phyloP scores from a whole-genome alignment of 2,113 vertebrate genomes.

The Isurus oxyrinchus region DNA sequence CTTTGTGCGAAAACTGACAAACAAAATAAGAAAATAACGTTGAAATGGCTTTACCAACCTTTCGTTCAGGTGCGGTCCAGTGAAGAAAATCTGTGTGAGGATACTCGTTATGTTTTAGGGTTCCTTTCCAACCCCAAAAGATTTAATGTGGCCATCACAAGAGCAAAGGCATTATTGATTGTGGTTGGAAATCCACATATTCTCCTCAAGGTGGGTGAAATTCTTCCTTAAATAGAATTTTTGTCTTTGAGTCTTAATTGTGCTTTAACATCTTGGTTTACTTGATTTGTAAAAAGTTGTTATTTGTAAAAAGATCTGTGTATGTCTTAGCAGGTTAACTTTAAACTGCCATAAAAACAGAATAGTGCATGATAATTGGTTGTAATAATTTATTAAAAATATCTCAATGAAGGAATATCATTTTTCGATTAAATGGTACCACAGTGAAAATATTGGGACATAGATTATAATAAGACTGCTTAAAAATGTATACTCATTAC shows the following conservation, averaged over 20 bases:
- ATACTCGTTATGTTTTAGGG: constrained; percentile 62
- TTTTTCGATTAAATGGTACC: not conserved
- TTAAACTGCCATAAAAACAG: not conserved
- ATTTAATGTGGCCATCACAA: constrained; percentile 88
- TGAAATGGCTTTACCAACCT: not conserved
- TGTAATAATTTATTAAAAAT: not conserved
- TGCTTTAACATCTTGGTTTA: not conserved
- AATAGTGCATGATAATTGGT: not conserved
- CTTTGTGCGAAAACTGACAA: not conserved
- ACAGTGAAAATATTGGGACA: not conserved
- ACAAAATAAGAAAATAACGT: not conserved
- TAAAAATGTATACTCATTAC: not conserved
- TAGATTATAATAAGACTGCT: not conserved
- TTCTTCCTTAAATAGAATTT: not conserved
- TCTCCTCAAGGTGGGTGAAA: constrained; percentile 67
- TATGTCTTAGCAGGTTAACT: not conserved
- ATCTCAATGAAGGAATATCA: not conserved
- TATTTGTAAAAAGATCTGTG: not conserved
- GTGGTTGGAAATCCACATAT: constrained; percentile 84
- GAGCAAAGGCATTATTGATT: constrained; percentile 83
- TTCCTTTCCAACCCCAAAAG: constrained; percentile 85
- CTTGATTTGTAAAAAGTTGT: not conserved
- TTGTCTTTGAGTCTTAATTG: not conserved
- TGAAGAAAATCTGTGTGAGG: constrained; percentile 56
- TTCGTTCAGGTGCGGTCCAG: constrained; percentile 74